phyloP scores from a whole-genome alignment of 2,797 vertebrate genomes.

The Botia kubotai region DNA sequence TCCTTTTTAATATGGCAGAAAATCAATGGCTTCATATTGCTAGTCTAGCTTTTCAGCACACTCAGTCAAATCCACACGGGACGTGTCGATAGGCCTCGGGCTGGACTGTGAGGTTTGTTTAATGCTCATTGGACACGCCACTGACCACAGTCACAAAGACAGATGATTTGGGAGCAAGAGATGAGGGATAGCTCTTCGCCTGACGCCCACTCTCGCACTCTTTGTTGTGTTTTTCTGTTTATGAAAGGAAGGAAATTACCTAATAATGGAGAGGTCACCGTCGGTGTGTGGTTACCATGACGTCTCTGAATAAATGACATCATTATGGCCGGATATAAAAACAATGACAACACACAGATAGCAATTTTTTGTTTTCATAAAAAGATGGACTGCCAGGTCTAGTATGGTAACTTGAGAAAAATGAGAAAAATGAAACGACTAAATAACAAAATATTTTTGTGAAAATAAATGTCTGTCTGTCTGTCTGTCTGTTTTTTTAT shows the following conservation, averaged over 20 bases:
- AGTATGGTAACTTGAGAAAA: not conserved
- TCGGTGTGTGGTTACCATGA: not conserved
- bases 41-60: conserved; percentile 78
- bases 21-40: conserved; percentile 80
- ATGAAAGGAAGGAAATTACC: conserved; percentile 15
- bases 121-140: conserved; percentile 55
- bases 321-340: not conserved
- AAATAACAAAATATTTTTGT: too few relatives aligned
- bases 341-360: conserved; percentile 4
- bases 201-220: not conserved
- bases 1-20: conserved; percentile 85
- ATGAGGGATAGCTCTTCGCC: conserved; percentile 39
- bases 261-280: conserved; percentile 19
- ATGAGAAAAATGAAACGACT: not conserved
- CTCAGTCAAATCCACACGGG: conserved; percentile 78
- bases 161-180: conserved; percentile 48
- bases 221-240: conserved; percentile 16
- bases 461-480: too few relatives aligned
- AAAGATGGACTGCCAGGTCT: not conserved
- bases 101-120: conserved; percentile 70
- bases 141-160: conserved; percentile 54
- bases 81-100: conserved; percentile 66
- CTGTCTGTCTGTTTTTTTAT: too few relatives aligned
- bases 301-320: not conserved
- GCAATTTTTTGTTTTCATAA: not conserved